Evolutionary conservation across 2,888 invertebrate species (phyloP).

Genomic region (Glyphotaelius pellucidus): DNA sequence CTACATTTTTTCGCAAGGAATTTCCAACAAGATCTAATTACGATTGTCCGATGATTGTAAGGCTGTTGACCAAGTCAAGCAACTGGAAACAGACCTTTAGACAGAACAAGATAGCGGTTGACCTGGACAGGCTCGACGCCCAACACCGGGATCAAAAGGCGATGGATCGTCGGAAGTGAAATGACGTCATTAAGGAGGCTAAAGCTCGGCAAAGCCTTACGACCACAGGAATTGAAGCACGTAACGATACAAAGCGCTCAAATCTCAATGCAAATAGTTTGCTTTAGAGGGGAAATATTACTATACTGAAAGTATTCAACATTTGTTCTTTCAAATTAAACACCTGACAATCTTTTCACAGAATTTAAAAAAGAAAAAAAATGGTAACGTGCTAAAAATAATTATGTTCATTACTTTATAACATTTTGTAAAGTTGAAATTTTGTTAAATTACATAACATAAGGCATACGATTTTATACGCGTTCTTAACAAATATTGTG

Average conservation of each 20-base stretch:
- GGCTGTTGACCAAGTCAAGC: neutral
- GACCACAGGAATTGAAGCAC: neutral
- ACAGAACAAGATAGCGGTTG: neutral
- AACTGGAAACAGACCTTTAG: neutral
- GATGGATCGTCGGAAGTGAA: neutral
- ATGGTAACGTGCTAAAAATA: too few species aligned
- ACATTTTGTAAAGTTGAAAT: too few species aligned
- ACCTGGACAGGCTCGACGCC: neutral
- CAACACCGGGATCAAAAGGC: neutral
- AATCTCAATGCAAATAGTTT: neutral
- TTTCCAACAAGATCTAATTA: neutral
- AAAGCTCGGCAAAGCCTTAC: neutral
- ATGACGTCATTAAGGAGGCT: neutral
- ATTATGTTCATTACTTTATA: too few species aligned
- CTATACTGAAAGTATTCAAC: neutral
- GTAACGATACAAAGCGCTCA: neutral
- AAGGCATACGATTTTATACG: too few species aligned
- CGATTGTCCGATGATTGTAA: neutral
- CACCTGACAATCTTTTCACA: too few species aligned
- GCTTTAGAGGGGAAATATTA: neutral
- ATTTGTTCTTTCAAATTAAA: neutral
- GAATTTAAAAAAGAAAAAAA: too few species aligned
- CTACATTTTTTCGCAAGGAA: too few species aligned
- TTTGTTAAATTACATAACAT: too few species aligned
- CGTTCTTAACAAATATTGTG: too few species aligned